Percentiles rank a stretch among this genome's conserved stretches.
phyloP scores from a whole-genome alignment of 2,797 vertebrate genomes.

The Rhyacichthys aspro region DNA sequence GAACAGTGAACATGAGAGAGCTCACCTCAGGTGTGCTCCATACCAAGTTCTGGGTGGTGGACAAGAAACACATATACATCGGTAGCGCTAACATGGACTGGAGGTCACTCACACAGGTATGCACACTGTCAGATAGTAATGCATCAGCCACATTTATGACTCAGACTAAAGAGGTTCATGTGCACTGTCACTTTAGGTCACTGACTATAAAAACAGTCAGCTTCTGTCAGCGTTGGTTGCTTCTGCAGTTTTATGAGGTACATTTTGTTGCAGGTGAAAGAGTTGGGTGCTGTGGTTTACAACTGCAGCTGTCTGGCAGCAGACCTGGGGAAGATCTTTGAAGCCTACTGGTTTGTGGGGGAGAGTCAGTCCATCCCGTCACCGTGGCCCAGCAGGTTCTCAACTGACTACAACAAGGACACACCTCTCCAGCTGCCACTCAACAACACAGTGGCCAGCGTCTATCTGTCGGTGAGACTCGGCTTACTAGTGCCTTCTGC shows the following conservation, averaged over 20 bases:
- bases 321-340: conserved; percentile 91
- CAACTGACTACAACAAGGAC: conserved; percentile 87
- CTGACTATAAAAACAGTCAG: too few relatives aligned
- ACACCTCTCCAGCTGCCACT: conserved; percentile 85
- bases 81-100: conserved; percentile 98
- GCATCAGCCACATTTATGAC: background rate
- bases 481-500: background rate
- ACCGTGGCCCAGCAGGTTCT: conserved; percentile 85
- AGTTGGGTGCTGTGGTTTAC: conserved; percentile 86
- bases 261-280: conserved; percentile 85
- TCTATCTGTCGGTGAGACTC: conserved; percentile 87
- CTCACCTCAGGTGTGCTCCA: conserved; percentile 90
- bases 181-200: too few relatives aligned
- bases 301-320: conserved; percentile 91
- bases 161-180: too few relatives aligned
- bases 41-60: conserved; percentile 95
- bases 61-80: conserved; percentile 89
- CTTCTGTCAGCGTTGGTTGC: too few relatives aligned
- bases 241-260: too few relatives aligned
- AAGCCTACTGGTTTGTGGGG: conserved; percentile 90
- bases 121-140: background rate
- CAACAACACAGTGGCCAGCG: conserved; percentile 80
- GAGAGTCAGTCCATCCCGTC: conserved; percentile 79
- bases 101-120: conserved; percentile 92
- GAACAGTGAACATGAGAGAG: conserved; percentile 82